Evolutionary conservation across 2,888 invertebrate species (phyloP).

Genomic region (Ctenicera cuprea): DNA sequence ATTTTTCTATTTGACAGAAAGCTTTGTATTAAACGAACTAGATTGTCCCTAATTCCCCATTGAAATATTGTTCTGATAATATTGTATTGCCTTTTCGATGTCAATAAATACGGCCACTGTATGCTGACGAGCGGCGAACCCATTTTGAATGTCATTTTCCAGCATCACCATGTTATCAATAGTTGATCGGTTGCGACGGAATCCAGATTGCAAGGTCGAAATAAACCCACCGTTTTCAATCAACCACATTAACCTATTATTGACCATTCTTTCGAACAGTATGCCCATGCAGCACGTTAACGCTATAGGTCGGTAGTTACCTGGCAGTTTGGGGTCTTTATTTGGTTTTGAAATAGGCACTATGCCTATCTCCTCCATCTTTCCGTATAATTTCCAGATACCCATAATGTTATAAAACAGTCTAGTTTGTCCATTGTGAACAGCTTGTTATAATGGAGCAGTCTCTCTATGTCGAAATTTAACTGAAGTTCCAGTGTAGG

Average conservation of each 20-base stretch:
- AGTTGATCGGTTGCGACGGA: not conserved
- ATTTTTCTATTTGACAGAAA: too few relatives aligned
- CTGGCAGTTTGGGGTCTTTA: not conserved
- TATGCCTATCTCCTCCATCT: not conserved
- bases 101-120: too few relatives aligned
- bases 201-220: not conserved
- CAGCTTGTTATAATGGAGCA: too few relatives aligned
- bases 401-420: too few relatives aligned
- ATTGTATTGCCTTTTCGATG: too few relatives aligned
- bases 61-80: too few relatives aligned
- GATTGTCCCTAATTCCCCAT: too few relatives aligned
- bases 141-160: not conserved
- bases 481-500: too few relatives aligned
- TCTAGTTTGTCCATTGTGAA: too few relatives aligned
- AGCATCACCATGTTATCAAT: not conserved
- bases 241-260: not conserved
- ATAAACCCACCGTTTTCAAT: not conserved
- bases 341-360: not conserved
- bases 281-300: not conserved
- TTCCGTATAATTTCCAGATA: not conserved
- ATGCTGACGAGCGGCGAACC: too few relatives aligned
- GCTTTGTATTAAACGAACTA: too few relatives aligned
- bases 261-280: not conserved
- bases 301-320: not conserved
- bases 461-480: too few relatives aligned